Percentiles rank a stretch among this genome's conserved stretches.
These are phyloP conservation scores for Columba livia DNA, from an alignment of 2,113 vertebrate species.

Conservation along the genomic window DNA sequence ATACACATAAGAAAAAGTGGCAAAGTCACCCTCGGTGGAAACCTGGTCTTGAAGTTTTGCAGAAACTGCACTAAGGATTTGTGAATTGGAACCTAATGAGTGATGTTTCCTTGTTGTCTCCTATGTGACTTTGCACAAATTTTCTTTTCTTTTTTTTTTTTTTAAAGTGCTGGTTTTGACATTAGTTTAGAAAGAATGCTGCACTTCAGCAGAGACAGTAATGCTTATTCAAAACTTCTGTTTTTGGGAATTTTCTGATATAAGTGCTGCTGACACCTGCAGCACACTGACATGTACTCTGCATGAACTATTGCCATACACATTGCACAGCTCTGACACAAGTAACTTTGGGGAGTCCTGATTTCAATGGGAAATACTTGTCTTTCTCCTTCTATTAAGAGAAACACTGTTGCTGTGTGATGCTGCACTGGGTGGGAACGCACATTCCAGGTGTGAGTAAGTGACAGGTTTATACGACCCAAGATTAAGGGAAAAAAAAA, in stretches of 20 bases:
- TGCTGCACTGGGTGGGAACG: not conserved
- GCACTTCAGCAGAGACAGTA: not conserved
- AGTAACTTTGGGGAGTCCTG: not conserved
- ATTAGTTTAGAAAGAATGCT: not conserved
- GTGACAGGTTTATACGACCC: not conserved
- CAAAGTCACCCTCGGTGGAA: not conserved
- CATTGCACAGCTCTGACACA: not conserved
- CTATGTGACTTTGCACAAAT: not conserved
- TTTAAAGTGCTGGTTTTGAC: not conserved
- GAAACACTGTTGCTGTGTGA: not conserved
- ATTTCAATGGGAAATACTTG: not conserved
- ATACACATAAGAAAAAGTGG: not conserved
- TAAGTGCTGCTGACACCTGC: not conserved
- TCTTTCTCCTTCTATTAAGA: not conserved
- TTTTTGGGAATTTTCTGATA: not conserved
- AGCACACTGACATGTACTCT: not conserved
- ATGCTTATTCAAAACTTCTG: not conserved
- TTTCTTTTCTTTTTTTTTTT: not conserved
- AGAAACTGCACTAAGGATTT: not conserved
- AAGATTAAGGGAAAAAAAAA: not conserved
- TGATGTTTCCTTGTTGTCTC: not conserved
- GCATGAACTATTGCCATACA: not conserved
- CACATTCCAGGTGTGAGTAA: not conserved
- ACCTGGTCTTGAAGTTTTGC: rapidly evolving
- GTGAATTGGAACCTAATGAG: not conserved